Conservation (phyloP, 2,113 vertebrate species). For the Eudyptes chrysolophus region DNA sequence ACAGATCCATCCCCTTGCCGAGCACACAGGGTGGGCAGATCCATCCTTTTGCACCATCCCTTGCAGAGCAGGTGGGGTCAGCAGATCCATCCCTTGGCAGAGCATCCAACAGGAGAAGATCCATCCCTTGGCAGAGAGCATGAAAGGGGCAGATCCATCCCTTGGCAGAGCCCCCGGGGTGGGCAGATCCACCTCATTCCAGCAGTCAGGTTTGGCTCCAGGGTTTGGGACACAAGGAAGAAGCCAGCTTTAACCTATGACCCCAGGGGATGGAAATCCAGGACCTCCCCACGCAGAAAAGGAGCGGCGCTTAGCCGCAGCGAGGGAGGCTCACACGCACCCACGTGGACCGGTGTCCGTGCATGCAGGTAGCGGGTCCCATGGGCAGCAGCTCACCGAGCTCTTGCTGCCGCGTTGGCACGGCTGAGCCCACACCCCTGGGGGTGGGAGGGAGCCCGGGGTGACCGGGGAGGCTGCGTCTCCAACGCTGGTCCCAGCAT, state of each 20-base stretch:
- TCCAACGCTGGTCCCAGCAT: not conserved
- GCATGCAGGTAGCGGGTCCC: not conserved
- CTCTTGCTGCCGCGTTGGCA: fast-evolving
- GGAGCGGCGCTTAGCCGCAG: not conserved
- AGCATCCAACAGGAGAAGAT: too few species aligned
- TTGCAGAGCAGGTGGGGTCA: not conserved
- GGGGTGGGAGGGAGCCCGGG: not conserved
- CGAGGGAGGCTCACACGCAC: not conserved
- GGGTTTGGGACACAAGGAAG: not conserved
- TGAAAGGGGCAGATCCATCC: not conserved
- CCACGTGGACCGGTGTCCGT: fast-evolving
- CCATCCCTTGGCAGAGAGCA: not conserved
- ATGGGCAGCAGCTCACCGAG: not conserved
- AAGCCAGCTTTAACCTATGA: not conserved
- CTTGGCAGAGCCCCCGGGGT: not conserved
- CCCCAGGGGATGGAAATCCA: not conserved
- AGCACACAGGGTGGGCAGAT: not conserved
- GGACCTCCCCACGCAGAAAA: not conserved
- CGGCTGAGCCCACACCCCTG: not conserved
- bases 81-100: not conserved
- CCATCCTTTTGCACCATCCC: not conserved
- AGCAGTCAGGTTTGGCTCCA: not conserved
- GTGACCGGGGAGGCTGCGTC: not conserved
- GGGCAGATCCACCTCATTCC: not conserved
- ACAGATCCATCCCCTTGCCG: not conserved